Evolutionary conservation across 2,113 vertebrate species (phyloP), one percentile per base, ranked within the genome.

Genomic region (Anguilla rostrata): DNA sequence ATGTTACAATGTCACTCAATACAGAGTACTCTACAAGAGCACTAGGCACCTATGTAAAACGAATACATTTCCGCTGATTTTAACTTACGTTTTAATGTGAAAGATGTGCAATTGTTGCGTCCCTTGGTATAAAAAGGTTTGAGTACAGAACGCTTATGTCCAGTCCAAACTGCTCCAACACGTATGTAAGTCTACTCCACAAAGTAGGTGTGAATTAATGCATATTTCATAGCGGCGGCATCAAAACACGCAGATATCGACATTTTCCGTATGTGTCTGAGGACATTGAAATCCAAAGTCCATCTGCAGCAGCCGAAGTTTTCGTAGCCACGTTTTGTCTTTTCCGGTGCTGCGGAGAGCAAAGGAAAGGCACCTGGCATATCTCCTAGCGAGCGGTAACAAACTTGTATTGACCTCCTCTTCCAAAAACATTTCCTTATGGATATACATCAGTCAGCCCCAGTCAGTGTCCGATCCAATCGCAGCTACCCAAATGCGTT

Each of bases 391-490:
- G 43, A 80, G 87, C 85, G 82, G 87, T 86, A 86, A 81, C 60
- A 88, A 86, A 89, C 90, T 92, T 87, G 71, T 86, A 91, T 91
- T 86, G 91, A 92, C 94, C 90, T 86, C 84, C 84, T 88, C 57
- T 84, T 16, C 87, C 83, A 89, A 88, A 87, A 91, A 92, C 91
- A 90, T 91, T 90, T 89, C 88, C 89, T 87, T 81, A 71, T 75
- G 84, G 80, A 86, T 89, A 89, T 89, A 91, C 90, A 91, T 88
- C 91, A 88, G 86, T 94, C 93, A 95, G 84, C 94, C 93, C 93
- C 95, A 93, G 93, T 94, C 94, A 15, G 92, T 90, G 92, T 94
- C 92, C 88, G 93, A 92, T 92, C 92, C 94, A 89, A 90, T 93
- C 91, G 89, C 91, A 88, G 90, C 83, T 88, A 84, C 86, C 93